These are phyloP conservation scores for Trisateles emortualis DNA, from an alignment of 2,888 invertebrate genomes.

Conservation along the genomic window DNA sequence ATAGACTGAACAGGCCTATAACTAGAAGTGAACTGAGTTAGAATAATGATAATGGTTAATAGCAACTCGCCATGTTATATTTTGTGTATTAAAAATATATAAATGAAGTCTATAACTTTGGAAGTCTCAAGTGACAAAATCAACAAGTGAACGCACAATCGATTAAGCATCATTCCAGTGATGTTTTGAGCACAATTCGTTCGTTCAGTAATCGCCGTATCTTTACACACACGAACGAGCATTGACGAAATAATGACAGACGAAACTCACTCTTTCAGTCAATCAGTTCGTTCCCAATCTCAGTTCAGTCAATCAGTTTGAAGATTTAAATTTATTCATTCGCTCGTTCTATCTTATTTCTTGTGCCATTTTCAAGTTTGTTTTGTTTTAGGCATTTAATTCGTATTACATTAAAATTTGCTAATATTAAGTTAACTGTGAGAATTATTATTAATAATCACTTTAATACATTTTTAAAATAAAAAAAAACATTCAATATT, in stretches of 20 bases:
- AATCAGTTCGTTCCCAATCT: conserved; percentile 32
- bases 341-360: conserved; percentile 23
- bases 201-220: conserved; percentile 38
- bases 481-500: neutral
- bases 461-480: neutral
- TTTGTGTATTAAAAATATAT: neutral
- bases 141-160: conserved; percentile 20
- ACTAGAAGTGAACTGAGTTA: no score
- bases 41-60: no score
- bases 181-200: conserved; percentile 34
- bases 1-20: no score
- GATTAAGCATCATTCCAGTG: conserved; percentile 21
- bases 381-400: conserved; percentile 5
- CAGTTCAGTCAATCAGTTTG: conserved; percentile 36
- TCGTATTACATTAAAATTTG: neutral
- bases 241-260: conserved; percentile 50
- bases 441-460: no score
- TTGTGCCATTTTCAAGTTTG: conserved; percentile 10
- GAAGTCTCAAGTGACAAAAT: conserved; percentile 19
- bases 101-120: conserved; percentile 8
- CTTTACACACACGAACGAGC: conserved; percentile 50
- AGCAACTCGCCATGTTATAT: neutral
- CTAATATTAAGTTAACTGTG: no score
- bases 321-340: conserved; percentile 46
- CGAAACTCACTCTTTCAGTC: conserved; percentile 29